phyloP scores from a whole-genome alignment of 1,140 invertebrate genomes.

The Sycophila sp. region DNA sequence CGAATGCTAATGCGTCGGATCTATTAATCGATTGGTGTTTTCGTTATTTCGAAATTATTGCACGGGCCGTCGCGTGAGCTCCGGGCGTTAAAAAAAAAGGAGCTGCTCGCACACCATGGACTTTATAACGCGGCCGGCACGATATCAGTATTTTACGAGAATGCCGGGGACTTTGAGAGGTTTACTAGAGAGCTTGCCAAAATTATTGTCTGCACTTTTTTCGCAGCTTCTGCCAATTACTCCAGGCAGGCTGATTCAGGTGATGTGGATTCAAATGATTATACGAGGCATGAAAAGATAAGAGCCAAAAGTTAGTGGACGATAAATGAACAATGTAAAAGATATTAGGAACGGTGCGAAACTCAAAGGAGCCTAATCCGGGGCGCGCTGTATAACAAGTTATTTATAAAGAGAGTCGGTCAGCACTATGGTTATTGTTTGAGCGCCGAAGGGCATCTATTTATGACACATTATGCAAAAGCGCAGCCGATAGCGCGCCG shows the following conservation, averaged over 20 bases:
- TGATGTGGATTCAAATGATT: no score
- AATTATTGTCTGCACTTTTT: no score
- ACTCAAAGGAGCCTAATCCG: no score
- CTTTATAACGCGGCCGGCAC: neutral
- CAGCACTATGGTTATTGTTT: slow-evolving; percentile 66
- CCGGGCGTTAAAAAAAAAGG: neutral
- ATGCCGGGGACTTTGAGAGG: neutral
- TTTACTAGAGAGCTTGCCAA: no score
- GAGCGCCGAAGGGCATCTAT: slow-evolving; percentile 60
- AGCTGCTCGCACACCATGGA: neutral
- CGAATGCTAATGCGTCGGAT: no score
- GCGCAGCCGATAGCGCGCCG: slow-evolving; percentile 51
- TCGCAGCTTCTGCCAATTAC: neutral
- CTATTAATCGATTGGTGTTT: no score
- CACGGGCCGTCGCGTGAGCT: neutral
- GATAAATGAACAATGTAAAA: no score
- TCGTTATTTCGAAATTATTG: no score
- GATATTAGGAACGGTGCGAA: no score
- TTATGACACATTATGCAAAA: slow-evolving; percentile 68
- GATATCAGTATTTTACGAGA: slow-evolving; percentile 6
- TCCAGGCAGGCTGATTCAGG: no score
- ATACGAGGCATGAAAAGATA: neutral
- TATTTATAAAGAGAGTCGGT: slow-evolving; percentile 62
- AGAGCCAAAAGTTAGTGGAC: no score
- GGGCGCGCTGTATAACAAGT: slow-evolving; percentile 53